Evolutionary conservation across 2,113 vertebrate species (phyloP).

Genomic region (Echinops telfairi): DNA sequence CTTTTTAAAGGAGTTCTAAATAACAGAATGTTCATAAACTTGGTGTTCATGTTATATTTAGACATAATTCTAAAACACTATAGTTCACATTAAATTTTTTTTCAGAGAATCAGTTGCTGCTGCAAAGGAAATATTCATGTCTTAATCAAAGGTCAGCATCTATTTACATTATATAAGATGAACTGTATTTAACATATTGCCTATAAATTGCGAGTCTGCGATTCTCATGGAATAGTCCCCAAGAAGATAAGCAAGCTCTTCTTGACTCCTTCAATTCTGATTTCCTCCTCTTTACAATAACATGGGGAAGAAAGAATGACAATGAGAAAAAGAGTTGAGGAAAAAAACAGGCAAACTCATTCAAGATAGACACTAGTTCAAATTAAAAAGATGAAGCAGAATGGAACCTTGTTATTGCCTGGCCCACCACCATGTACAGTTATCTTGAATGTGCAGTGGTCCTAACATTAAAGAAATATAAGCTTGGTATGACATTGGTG

Average conservation of each 20-base stretch:
- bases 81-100: constrained; percentile 5
- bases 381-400: constrained; percentile 32
- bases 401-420: neutral
- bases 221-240: constrained; percentile 69
- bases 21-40: constrained; percentile 7
- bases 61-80: constrained; percentile 40
- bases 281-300: constrained; percentile 53
- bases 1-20: constrained; percentile 37
- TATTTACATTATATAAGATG: constrained; percentile 62
- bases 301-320: neutral
- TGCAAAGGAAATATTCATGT: neutral
- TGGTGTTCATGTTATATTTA: constrained; percentile 54
- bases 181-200: constrained; percentile 62
- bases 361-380: constrained; percentile 9
- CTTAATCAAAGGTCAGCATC: constrained; percentile 44
- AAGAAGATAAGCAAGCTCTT: constrained; percentile 66
- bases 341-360: neutral
- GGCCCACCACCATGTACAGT: neutral
- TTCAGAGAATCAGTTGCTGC: constrained; percentile 32
- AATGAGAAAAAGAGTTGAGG: constrained; percentile 42
- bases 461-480: neutral
- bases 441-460: neutral
- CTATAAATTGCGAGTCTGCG: constrained; percentile 68
- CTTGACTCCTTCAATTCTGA: constrained; percentile 31
- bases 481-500: neutral